phyloP scores from a whole-genome alignment of 2,888 invertebrate species.

The Sepioteuthis lessoniana region DNA sequence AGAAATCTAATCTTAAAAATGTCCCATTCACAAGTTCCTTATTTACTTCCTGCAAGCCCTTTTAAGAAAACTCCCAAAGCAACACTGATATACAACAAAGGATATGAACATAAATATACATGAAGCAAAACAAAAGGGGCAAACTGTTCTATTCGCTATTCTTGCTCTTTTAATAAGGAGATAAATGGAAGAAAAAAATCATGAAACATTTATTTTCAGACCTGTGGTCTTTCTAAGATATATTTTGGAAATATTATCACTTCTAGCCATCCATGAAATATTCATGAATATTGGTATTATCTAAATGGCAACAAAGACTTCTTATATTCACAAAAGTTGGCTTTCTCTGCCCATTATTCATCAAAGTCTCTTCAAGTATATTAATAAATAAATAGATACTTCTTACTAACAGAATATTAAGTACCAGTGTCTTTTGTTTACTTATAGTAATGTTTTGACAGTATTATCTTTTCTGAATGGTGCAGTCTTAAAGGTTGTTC shows the following conservation, averaged over 20 bases:
- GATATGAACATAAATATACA: neutral
- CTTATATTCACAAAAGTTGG: neutral
- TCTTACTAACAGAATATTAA: constrained; percentile 4
- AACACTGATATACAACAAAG: neutral
- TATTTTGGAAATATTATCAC: neutral
- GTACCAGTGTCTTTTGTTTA: neutral
- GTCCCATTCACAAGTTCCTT: neutral
- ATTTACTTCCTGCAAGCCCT: neutral
- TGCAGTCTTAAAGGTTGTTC: neutral
- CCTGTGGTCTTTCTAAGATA: neutral
- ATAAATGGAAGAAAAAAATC: neutral
- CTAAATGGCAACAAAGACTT: neutral
- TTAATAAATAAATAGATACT: neutral
- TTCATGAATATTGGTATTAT: neutral
- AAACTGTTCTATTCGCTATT: neutral
- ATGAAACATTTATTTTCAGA: neutral
- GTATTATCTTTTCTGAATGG: neutral
- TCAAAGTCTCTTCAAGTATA: neutral
- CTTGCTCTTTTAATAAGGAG: neutral
- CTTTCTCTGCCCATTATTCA: neutral
- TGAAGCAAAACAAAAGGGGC: neutral
- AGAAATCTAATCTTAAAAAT: neutral
- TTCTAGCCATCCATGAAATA: neutral
- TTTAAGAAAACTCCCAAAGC: neutral
- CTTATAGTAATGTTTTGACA: neutral